These are phyloP conservation scores for Sturmia bella DNA, from an alignment of 2,888 invertebrate genomes.

Conservation along the genomic window DNA sequence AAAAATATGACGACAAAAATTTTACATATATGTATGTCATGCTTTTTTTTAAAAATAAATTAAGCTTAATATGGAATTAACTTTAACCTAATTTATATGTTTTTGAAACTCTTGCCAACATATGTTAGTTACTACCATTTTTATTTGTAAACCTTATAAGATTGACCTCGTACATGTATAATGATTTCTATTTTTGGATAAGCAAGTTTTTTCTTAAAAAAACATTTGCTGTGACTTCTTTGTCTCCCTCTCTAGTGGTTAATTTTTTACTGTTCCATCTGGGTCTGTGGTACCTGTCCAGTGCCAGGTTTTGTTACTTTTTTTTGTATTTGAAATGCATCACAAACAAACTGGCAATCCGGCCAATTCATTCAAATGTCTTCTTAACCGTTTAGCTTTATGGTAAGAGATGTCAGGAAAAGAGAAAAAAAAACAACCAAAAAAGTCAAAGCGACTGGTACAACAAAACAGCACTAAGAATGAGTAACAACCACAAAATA, in stretches of 20 bases:
- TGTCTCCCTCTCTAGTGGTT: background rate
- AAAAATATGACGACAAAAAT: too few relatives aligned
- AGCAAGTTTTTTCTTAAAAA: slow-evolving; percentile 16
- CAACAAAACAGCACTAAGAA: slow-evolving; percentile 19
- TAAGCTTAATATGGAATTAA: too few relatives aligned
- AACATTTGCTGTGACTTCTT: background rate
- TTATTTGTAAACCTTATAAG: background rate
- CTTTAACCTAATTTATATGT: too few relatives aligned
- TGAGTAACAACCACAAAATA: slow-evolving; percentile 10
- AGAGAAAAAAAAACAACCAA: background rate
- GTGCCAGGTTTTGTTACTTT: slow-evolving; percentile 18
- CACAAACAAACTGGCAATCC: slow-evolving; percentile 44
- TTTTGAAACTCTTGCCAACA: background rate
- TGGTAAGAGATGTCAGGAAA: background rate
- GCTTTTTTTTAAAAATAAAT: too few relatives aligned
- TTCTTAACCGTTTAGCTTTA: slow-evolving; percentile 39
- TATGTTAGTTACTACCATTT: background rate
- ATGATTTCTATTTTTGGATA: slow-evolving; percentile 43
- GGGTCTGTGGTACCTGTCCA: slow-evolving; percentile 33
- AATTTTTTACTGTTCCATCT: background rate
- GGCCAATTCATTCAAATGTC: slow-evolving; percentile 45
- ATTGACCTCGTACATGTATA: background rate
- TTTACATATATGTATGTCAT: too few relatives aligned
- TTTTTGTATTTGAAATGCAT: slow-evolving; percentile 48
- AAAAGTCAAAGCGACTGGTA: slow-evolving; percentile 49